A percentile compares a stretch with the other conserved stretches of the same genome.
Conservation (phyloP, 2,113 vertebrate species). For the Protobothrops flavoviridis region DNA sequence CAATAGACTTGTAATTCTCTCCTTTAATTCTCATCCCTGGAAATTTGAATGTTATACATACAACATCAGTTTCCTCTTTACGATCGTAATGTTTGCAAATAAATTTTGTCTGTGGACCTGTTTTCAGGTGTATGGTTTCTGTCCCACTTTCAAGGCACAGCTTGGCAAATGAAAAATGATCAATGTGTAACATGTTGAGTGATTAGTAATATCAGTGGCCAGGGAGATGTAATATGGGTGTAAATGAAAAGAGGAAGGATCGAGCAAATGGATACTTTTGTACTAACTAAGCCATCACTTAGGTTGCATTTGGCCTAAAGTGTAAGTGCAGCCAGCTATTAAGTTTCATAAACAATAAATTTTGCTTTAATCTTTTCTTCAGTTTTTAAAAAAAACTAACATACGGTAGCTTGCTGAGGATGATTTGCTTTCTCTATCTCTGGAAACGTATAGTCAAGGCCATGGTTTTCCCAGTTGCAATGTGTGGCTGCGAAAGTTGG, state of each 20-base stretch:
- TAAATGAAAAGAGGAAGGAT: not conserved
- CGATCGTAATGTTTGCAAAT: not conserved
- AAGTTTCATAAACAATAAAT: not conserved
- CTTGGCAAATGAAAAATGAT: not conserved
- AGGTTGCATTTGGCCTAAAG: not conserved
- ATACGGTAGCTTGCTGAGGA: not conserved
- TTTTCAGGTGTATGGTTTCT: not conserved
- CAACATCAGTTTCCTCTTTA: not conserved
- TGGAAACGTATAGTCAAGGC: not conserved
- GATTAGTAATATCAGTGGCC: not conserved
- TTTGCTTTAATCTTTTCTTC: not conserved
- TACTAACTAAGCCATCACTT: not conserved
- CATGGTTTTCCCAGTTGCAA: too few species aligned
- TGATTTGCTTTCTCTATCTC: not conserved
- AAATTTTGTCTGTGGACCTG: not conserved
- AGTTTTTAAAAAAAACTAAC: not conserved
- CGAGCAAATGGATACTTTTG: not conserved
- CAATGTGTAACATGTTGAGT: not conserved
- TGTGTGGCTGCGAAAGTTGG: too few species aligned
- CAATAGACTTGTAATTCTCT: slow-evolving; percentile 8
- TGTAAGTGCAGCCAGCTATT: not conserved
- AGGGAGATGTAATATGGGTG: not conserved
- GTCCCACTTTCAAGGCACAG: not conserved
- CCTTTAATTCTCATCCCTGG: not conserved
- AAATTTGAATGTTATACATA: not conserved